Base-by-base conservation (phyloP, 2,797 vertebrate genomes). In the Rhabdophis nuchalis region DNA sequence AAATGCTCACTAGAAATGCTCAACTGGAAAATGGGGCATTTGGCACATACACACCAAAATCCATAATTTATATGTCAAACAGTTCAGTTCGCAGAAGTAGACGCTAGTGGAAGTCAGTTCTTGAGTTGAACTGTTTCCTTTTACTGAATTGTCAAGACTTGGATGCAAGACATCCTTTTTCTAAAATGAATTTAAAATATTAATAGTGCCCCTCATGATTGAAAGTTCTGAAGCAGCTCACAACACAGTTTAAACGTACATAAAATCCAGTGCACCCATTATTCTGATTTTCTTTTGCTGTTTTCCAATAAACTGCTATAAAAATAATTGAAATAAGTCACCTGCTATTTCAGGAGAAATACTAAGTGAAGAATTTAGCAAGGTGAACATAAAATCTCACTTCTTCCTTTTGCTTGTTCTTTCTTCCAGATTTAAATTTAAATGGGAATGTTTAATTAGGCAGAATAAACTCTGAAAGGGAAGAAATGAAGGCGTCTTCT, bases 371-470 rank as follows among this genome's bases (percentile, higher is more conserved):
- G n/a, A 52, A 36, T 20, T 53, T 61, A 86, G 23, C 58, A 11
- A 23, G 23, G 29, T 68, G 58, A 68, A 91, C 58, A 68, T 8
- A 53, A 86, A 91, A 58, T 20, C 58, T 32, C 5, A 11, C 46
- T 53, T 85, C 41, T 68, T 50, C 60, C 13, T 32, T 46, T 64
- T 32, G 9, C 20, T 50, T 20, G 1, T 25, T 64, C 20, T 86
- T 86, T 36, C n/a, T 32, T 86, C 12, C 46, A 53, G 53, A 82
- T 56, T 56, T 82, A 82, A 86, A 91, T 86, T 56, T 82, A 82
- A 86, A 91, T 86, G 77, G 50, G 85, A 91, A 53, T 36, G n/a
- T 91, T 91, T 86, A 85, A 50, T 85, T 91, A n/a, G 50, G 50
- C 90, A 53, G 18, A 32, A 61, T 61, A 87, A 87, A 91, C 36